Conservation (phyloP, 2,113 vertebrate species). For the Reinhardtius hippoglossoides region DNA sequence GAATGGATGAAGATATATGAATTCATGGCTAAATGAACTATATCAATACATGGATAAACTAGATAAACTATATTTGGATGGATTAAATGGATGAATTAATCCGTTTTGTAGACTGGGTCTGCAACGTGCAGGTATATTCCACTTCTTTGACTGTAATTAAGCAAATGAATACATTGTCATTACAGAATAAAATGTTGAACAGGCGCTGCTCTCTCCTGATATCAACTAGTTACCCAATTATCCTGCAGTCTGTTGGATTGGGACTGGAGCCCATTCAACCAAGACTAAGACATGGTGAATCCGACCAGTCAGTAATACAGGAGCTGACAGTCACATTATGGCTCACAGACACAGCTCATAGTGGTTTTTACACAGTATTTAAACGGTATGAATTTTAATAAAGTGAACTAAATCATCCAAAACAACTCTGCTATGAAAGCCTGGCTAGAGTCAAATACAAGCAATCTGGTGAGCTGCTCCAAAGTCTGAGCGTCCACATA, state of each 20-base stretch:
- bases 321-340: neutral
- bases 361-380: neutral
- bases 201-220: slow-evolving; percentile 18
- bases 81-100: neutral
- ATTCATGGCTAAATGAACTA: neutral
- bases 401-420: neutral
- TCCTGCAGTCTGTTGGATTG: slow-evolving; percentile 29
- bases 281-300: slow-evolving; percentile 36
- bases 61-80: no score
- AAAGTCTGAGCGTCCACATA: slow-evolving; percentile 6
- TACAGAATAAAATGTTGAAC: slow-evolving; percentile 13
- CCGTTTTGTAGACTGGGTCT: neutral
- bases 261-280: slow-evolving; percentile 32
- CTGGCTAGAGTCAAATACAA: neutral
- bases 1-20: neutral
- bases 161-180: slow-evolving; percentile 3
- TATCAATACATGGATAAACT: neutral
- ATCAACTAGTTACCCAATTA: slow-evolving; percentile 26
- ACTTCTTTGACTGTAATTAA: slow-evolving; percentile 4
- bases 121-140: neutral
- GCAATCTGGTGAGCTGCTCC: neutral
- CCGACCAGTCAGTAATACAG: slow-evolving; percentile 12
- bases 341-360: slow-evolving; percentile 8
- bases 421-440: neutral
- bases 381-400: neutral